Percentiles rank a stretch among this genome's conserved stretches.
phyloP scores from a whole-genome alignment of 2,888 invertebrate genomes.

The Polietes domitor region DNA sequence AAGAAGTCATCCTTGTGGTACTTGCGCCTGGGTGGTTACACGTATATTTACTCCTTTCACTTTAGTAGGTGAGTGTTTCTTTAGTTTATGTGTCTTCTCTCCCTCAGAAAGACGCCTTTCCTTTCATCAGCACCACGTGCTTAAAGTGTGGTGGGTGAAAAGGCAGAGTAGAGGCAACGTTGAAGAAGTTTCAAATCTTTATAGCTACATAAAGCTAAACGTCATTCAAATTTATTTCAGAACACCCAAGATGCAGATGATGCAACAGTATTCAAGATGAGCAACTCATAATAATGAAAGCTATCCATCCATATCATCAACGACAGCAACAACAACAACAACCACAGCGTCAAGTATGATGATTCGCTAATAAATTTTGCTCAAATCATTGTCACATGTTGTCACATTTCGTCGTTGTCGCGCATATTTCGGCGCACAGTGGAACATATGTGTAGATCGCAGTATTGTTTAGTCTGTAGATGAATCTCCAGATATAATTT shows the following conservation, averaged over 20 bases:
- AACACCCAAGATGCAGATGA: slow-evolving; percentile 31
- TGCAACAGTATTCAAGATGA: no score
- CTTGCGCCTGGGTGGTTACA: no score
- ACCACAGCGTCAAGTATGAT: slow-evolving; percentile 7
- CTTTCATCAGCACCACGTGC: not conserved
- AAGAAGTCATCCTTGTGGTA: no score
- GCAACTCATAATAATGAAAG: slow-evolving; percentile 17
- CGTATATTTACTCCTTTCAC: slow-evolving; percentile 57
- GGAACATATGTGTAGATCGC: no score
- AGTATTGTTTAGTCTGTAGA: no score
- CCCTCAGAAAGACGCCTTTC: no score
- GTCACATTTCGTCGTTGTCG: slow-evolving; percentile 18
- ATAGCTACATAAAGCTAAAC: no score
- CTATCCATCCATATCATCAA: not conserved
- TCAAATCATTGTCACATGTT: slow-evolving; percentile 37
- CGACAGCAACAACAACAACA: not conserved
- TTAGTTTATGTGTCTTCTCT: not conserved
- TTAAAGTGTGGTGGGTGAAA: not conserved
- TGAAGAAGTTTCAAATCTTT: not conserved
- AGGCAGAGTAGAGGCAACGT: no score
- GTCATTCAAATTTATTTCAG: not conserved
- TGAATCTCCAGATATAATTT: no score
- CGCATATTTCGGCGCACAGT: no score
- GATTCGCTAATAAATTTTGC: not conserved
- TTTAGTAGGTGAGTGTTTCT: slow-evolving; percentile 56